These are phyloP conservation scores for Callimorpha dominula DNA, from an alignment of 2,888 invertebrate species.

Conservation along the genomic window DNA sequence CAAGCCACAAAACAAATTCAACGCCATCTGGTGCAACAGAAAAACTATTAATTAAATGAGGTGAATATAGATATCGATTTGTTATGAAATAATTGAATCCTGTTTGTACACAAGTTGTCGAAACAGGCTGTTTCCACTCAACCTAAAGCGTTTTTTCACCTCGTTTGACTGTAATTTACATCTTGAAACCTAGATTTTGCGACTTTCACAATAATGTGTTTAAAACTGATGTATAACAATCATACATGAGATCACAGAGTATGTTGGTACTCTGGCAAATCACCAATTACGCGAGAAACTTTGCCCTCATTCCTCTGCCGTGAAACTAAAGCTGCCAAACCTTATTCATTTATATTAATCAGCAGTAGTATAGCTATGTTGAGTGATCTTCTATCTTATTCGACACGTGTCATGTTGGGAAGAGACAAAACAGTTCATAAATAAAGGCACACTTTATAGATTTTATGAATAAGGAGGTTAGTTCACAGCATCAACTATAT, in stretches of 20 bases:
- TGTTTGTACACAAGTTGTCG: background rate
- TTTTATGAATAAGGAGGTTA: constrained; percentile 39
- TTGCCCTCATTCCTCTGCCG: constrained; percentile 52
- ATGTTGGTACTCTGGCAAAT: constrained; percentile 77
- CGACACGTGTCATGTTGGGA: background rate
- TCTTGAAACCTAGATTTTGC: constrained; percentile 55
- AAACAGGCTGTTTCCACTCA: background rate
- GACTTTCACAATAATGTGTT: constrained; percentile 67
- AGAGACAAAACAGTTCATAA: constrained; percentile 7
- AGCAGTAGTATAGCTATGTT: constrained; percentile 1
- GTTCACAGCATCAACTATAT: constrained; percentile 65
- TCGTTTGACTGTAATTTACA: constrained; percentile 21
- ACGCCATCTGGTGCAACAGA: constrained; percentile 42
- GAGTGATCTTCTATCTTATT: background rate
- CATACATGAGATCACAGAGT: constrained; percentile 87
- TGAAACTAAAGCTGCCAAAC: constrained; percentile 38
- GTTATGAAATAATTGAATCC: background rate
- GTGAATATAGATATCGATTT: background rate
- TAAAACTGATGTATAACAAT: constrained; percentile 72
- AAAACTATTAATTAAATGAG: constrained; percentile 24
- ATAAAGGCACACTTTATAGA: constrained; percentile 8
- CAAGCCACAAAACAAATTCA: constrained; percentile 30
- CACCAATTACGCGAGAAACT: constrained; percentile 68
- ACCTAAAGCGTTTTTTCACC: constrained; percentile 4
- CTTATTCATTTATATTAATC: constrained; percentile 7